These are phyloP conservation scores for Oxytorus armatus DNA, from an alignment of 2,888 invertebrate genomes.

Conservation along the genomic window DNA sequence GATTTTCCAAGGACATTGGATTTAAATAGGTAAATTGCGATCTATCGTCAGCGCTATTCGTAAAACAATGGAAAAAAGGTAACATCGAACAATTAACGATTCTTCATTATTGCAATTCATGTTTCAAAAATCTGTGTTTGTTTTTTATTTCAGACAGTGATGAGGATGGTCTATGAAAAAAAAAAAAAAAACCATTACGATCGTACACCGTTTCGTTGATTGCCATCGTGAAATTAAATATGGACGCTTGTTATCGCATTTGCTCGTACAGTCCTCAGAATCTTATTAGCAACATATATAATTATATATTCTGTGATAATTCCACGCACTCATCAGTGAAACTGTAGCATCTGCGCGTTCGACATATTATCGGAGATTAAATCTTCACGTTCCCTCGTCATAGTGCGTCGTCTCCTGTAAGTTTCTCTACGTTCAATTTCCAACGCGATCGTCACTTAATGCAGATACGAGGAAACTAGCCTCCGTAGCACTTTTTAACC, in stretches of 20 bases:
- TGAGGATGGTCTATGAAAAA: background rate
- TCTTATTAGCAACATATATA: background rate
- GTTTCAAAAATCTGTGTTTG: too few relatives aligned
- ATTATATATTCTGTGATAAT: conserved; percentile 34
- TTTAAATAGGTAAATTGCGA: too few relatives aligned
- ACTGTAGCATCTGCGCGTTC: conserved; percentile 8
- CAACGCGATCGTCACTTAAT: conserved; percentile 73
- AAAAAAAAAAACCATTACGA: background rate
- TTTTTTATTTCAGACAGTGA: too few relatives aligned
- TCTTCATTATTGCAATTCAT: too few relatives aligned
- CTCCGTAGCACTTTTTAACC: conserved; percentile 79
- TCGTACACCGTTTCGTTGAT: background rate
- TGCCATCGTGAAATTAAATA: conserved; percentile 5
- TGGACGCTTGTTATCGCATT: background rate
- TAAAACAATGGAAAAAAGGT: too few relatives aligned
- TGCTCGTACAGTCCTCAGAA: background rate
- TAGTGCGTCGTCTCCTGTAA: conserved; percentile 48
- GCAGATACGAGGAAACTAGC: conserved; percentile 78
- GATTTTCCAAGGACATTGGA: too few relatives aligned
- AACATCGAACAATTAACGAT: too few relatives aligned
- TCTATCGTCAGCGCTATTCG: too few relatives aligned
- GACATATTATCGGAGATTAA: conserved; percentile 15
- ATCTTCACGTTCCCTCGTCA: conserved; percentile 38
- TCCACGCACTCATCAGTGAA: conserved; percentile 1
- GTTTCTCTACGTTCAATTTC: conserved; percentile 60